Evolutionary conservation across 2,888 invertebrate species (phyloP).

Genomic region (Maniola hyperantus): DNA sequence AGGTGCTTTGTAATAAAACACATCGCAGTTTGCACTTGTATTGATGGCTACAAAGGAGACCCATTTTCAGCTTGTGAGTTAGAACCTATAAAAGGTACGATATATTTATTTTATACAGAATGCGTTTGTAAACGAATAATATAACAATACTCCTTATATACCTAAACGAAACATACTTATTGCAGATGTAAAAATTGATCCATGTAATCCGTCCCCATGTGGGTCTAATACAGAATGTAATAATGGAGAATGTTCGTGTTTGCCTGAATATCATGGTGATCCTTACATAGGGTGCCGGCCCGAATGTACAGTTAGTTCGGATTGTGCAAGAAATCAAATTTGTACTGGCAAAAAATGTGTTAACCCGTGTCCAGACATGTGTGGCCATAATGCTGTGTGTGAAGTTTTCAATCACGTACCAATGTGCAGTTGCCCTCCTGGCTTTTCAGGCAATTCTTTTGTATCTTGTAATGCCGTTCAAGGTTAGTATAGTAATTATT

Average conservation of each 20-base stretch:
- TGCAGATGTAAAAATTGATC: slow-evolving; percentile 70
- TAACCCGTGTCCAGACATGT: slow-evolving; percentile 91
- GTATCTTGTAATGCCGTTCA: slow-evolving; percentile 83
- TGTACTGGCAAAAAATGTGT: slow-evolving; percentile 88
- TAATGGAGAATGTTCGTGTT: slow-evolving; percentile 87
- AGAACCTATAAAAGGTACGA: slow-evolving; percentile 62
- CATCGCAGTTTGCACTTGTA: slow-evolving; percentile 84
- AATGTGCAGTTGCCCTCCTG: slow-evolving; percentile 87
- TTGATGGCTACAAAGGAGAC: slow-evolving; percentile 83
- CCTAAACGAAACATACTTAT: slow-evolving; percentile 18
- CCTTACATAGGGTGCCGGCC: slow-evolving; percentile 90
- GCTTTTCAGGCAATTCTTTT: slow-evolving; percentile 90
- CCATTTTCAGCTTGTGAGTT: slow-evolving; percentile 79
- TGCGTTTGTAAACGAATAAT: background rate
- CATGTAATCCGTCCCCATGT: slow-evolving; percentile 86
- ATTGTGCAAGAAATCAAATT: slow-evolving; percentile 87
- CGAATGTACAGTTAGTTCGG: slow-evolving; percentile 89
- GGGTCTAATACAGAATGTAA: slow-evolving; percentile 88
- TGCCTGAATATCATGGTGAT: slow-evolving; percentile 89
- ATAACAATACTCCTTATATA: background rate
- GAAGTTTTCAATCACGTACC: slow-evolving; percentile 90
- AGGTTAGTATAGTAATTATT: slow-evolving; percentile 61
- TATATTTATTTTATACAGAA: slow-evolving; percentile 22
- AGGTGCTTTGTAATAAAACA: slow-evolving; percentile 84
- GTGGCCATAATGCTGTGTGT: slow-evolving; percentile 89